phyloP scores from a whole-genome alignment of 37 sponge, comb jelly and placozoan species.

The Aphrocallistes beatrix region DNA sequence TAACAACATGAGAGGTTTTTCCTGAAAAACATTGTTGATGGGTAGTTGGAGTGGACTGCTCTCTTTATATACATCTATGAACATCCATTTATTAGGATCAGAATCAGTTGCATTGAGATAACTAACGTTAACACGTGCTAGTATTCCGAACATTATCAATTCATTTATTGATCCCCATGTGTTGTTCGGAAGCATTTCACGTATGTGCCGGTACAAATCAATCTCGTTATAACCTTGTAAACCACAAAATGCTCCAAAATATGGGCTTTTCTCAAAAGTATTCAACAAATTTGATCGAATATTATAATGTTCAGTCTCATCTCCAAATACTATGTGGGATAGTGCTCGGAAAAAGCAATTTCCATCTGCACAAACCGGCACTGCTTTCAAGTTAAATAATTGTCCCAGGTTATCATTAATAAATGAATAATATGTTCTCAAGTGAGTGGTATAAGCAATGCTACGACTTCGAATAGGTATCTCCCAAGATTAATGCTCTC shows the following conservation, averaged over 20 bases:
- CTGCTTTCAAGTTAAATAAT: not conserved
- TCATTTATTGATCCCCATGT: not conserved
- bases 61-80: not conserved
- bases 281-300: not conserved
- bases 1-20: not conserved
- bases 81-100: not conserved
- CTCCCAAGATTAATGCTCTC: not conserved
- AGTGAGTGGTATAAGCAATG: not conserved
- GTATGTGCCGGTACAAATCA: not conserved
- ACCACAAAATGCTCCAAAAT: not conserved
- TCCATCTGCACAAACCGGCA: not conserved
- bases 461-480: not conserved
- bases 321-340: not conserved
- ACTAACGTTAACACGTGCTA: constrained; percentile 7
- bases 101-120: not conserved
- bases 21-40: not conserved
- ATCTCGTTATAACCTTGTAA: not conserved
- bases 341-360: not conserved
- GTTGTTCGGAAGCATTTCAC: not conserved
- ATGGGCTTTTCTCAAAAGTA: not conserved
- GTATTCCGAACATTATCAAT: not conserved
- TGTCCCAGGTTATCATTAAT: not conserved
- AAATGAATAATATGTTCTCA: not conserved
- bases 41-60: too few species aligned
- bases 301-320: not conserved